Base-by-base conservation (phyloP, 2,113 vertebrate species). In the Rissa tridactyla region DNA sequence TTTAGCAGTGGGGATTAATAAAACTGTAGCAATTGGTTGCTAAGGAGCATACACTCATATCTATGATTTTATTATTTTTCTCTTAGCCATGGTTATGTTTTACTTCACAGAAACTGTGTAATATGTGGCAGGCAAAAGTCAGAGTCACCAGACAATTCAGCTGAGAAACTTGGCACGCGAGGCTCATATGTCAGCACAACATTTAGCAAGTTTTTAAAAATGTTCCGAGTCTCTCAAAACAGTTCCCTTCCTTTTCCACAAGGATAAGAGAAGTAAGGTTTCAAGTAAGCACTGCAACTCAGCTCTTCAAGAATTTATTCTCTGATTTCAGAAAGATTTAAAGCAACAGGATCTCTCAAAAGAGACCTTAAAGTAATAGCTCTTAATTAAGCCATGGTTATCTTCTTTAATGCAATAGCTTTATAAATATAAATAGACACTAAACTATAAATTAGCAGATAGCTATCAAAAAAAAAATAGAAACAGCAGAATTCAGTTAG, bases 121-220 rank as follows among this genome's bases (percentile, higher is more conserved):
- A n/a, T 61, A 77, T 80, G 25, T 71, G 75, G 42, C 49, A 96
- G 36, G n/a, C 75, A 79, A 80, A 96, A 94, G 32, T 70, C 69
- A 94, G 36, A 86, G 68, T 76, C 86, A 92, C 16, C 88, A 64
- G 81, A 87, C 44, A 71, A 92, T 79, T 88, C 94, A 93, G 75
- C 85, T 90, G 79, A 95, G 61, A 94, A 79, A 69, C n/a, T 23
- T 94, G 76, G 88, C 86, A 94, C 23, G 16, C 6, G 44, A 80
- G 29, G 7, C 47, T 82, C 52, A 5, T n/a, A 58, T 54, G 61
- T 92, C 92, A 96, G 83, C 75, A 94, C 44, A 92, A 89, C 30
- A 57, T 54, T 61, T 44, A 62, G 36, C 1, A 2, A 92, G 40
- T 52, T 94, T 86, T 89, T 79, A 20, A 76, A 82, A 79, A 71